Base-by-base conservation (phyloP, 2,888 invertebrate genomes). In the Prenolepis imparis region DNA sequence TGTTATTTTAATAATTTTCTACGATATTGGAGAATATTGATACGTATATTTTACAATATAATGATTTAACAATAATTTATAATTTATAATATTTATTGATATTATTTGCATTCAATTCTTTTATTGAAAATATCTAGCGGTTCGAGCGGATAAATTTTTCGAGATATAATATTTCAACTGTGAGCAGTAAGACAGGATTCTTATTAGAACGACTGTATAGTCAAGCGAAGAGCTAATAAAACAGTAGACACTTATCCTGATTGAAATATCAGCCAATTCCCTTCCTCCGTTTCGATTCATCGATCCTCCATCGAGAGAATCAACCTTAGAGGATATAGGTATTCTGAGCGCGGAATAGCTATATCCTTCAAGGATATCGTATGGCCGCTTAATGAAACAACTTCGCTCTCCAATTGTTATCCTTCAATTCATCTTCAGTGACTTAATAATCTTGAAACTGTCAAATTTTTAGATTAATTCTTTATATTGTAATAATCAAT, bases 211-310 rank as follows among this genome's bases (percentile, higher is more conserved):
- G 21, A 1, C 44, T 59, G 41, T 44, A 70, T 12, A 6, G 59
- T 24, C 18, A 28, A 36, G 3, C 11, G 32, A 59, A 44, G 59
- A 44, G 59, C 59, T 78, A 78, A 78, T 78, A 78, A 70, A 70
- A 59, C 59, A 78, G 78, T 59, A 72, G 78, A 70, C 72, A 78
- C 44, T 78, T 78, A 78, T 78, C 59, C 72, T 72, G 78, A 78
- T 70, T 78, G 78, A 78, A 78, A 78, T 78, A 78, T 72, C 78
- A 78, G 59, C 59, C 72, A 78, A 78, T 78, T 78, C 44, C 12
- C 59, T 59, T 44, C 21, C 44, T 59, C 18, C 59, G 24, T 78
- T 70, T 36, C 44, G 70, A 70, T 21, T 6, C 59, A 61, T 78
- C 78, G 78, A 78, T 18, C 12, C 32, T 70, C 48, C 48, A n/a